Evolutionary conservation across 2,113 vertebrate species (phyloP), one percentile per base, ranked within the genome.

Genomic region (Gasterosteus nipponicus): DNA sequence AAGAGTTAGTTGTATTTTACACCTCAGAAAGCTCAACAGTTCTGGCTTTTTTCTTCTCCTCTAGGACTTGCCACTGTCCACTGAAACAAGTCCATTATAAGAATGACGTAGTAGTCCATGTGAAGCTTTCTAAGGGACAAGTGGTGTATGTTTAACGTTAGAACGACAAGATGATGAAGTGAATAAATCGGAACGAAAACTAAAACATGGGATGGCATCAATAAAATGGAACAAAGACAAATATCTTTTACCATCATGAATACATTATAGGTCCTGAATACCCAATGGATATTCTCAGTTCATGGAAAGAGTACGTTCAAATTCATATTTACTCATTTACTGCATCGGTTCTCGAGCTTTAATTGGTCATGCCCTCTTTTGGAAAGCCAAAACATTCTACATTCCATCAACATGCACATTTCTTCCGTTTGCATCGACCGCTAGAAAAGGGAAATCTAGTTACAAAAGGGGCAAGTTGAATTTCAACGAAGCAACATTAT

Each of bases 21-120:
- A 19, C 57, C 61, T 65, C 61, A 2, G 14, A 57, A 15, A 41
- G 18, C 33, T 59, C 15, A 66, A 31, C 31, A 26, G 10, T 16
- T 49, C 39, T 44, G 16, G 22, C n/a, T 56, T 38, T 46, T 75
- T 64, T 73, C 35, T 54, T 41, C 49, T 33, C 26, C 26, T 64
- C 7, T 1, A 42, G 41, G 54, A 26, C 31, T 22, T 38, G 18
- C 49, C 33, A 7, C 38, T 69, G 4, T 35, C 49, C 33, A 7
- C 38, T 69, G 4, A 38, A 57, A 42, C 5, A 12, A 57, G 22
- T 31, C 38, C 2, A 42, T 56, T 7, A 10, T 38, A 57, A 42
- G 11, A 42, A 42, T 41, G 4, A 57, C 44, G 9, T 9, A n/a
- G 31, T 53, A 39, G 16, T 35, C 26, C 22, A 6, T 59, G 44